Conservation (phyloP, 2,113 vertebrate species). For the Melanocharis versteri region DNA sequence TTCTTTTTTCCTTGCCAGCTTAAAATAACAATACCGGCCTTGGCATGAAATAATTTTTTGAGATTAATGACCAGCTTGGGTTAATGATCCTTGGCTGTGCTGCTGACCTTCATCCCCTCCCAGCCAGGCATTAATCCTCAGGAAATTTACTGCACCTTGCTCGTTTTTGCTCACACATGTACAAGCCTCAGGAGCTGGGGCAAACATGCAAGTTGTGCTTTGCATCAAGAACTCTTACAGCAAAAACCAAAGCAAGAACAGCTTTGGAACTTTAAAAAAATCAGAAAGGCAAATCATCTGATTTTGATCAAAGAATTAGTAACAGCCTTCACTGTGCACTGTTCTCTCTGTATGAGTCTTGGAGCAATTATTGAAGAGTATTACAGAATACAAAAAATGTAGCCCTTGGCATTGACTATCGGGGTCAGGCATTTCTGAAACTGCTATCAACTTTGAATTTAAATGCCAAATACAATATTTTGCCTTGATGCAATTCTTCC, state of each 20-base stretch:
- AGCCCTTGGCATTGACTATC: not conserved
- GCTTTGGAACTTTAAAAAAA: not conserved
- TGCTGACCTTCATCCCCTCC: slow-evolving; percentile 59
- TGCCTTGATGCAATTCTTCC: not conserved
- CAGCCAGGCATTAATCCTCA: slow-evolving; percentile 56
- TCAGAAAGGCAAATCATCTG: not conserved
- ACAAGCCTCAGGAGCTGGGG: not conserved
- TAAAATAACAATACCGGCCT: slow-evolving; percentile 42
- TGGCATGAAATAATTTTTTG: slow-evolving; percentile 22
- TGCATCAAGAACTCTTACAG: not conserved
- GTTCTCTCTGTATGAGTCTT: not conserved
- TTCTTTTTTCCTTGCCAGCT: slow-evolving; percentile 38
- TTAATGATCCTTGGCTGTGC: slow-evolving; percentile 59
- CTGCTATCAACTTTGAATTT: not conserved
- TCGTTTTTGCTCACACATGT: slow-evolving; percentile 43
- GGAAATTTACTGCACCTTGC: slow-evolving; percentile 61
- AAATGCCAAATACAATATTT: slow-evolving; percentile 33
- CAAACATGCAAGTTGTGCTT: not conserved
- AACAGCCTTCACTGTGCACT: not conserved
- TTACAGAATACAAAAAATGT: not conserved
- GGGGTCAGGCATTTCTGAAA: not conserved
- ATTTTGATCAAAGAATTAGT: not conserved
- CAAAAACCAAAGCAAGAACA: not conserved
- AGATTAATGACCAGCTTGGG: slow-evolving; percentile 60
- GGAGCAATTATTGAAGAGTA: not conserved